Conservation (phyloP, 2,113 vertebrate genomes). For the Reinhardtius hippoglossoides region DNA sequence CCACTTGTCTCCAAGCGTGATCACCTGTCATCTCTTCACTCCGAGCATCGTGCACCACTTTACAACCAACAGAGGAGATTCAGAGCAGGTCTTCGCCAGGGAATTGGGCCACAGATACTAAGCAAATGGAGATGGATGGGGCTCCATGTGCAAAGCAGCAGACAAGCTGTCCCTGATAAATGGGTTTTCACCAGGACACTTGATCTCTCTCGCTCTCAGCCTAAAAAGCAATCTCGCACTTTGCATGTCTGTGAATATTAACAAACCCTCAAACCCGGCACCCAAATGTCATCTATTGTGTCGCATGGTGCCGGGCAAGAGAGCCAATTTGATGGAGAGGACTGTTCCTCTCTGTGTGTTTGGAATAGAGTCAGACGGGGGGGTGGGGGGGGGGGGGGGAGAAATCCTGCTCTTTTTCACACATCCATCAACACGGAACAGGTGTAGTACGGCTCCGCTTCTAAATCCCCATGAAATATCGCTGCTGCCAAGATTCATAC, state of each 20-base stretch:
- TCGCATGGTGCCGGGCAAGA: slow-evolving; percentile 64
- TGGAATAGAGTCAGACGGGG: slow-evolving; percentile 49
- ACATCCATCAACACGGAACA: slow-evolving; percentile 64
- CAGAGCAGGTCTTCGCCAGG: slow-evolving; percentile 51
- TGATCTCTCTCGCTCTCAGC: slow-evolving; percentile 73
- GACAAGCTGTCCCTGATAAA: slow-evolving; percentile 78
- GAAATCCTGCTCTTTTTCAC: slow-evolving; percentile 49
- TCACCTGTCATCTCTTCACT: slow-evolving; percentile 18
- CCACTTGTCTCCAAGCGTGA: slow-evolving; percentile 6
- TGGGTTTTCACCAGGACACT: slow-evolving; percentile 77
- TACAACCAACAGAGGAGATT: slow-evolving; percentile 35
- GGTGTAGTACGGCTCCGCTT: slow-evolving; percentile 53
- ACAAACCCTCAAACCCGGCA: slow-evolving; percentile 74
- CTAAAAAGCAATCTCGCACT: slow-evolving; percentile 81
- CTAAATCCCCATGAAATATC: slow-evolving; percentile 51
- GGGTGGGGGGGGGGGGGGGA: not conserved
- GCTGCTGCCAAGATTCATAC: slow-evolving; percentile 47
- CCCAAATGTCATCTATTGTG: slow-evolving; percentile 79
- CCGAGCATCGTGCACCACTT: slow-evolving; percentile 10
- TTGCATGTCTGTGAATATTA: slow-evolving; percentile 83
- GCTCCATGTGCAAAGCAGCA: slow-evolving; percentile 71
- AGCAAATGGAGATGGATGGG: slow-evolving; percentile 80
- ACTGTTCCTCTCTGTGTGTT: slow-evolving; percentile 58
- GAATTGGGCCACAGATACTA: slow-evolving; percentile 75
- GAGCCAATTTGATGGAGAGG: slow-evolving; percentile 72